phyloP scores from a whole-genome alignment of 2,113 vertebrate species.

The Mobula birostris region DNA sequence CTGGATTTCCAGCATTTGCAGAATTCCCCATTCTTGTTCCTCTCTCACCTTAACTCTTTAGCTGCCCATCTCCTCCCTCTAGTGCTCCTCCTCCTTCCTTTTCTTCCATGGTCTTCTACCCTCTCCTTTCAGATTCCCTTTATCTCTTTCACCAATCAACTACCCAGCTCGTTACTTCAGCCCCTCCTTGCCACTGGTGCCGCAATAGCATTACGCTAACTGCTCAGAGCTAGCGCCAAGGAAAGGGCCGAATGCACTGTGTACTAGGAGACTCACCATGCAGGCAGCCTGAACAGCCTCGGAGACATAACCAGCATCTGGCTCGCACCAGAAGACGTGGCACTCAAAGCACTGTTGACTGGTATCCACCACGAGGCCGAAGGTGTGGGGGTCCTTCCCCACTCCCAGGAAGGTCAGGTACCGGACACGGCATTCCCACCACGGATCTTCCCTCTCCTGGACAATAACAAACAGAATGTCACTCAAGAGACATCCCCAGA shows the following conservation, averaged over 20 bases:
- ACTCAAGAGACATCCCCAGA: background rate
- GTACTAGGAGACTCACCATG: slow-evolving; percentile 55
- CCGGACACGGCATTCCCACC: slow-evolving; percentile 86
- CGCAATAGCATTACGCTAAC: too few species aligned
- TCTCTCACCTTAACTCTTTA: too few species aligned
- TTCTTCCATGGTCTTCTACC: too few species aligned
- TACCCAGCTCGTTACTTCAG: too few species aligned
- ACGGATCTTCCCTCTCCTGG: slow-evolving; percentile 60
- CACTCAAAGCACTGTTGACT: slow-evolving; percentile 62
- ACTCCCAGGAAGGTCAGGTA: slow-evolving; percentile 80
- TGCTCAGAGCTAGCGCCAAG: background rate
- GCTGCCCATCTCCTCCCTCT: too few species aligned
- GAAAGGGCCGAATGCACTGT: background rate
- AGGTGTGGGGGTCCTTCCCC: slow-evolving; percentile 62
- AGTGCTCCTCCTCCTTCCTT: too few species aligned
- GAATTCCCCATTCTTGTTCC: too few species aligned
- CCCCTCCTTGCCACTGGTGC: too few species aligned
- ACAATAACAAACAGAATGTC: background rate
- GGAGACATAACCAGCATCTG: slow-evolving; percentile 62
- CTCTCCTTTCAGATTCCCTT: too few species aligned
- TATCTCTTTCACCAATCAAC: too few species aligned
- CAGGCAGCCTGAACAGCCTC: slow-evolving; percentile 70
- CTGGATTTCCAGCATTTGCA: too few species aligned
- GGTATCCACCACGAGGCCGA: slow-evolving; percentile 63
- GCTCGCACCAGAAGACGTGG: slow-evolving; percentile 69